These are phyloP conservation scores for Camponotus vicinus DNA, from an alignment of 1,140 invertebrate species.

Conservation along the genomic window DNA sequence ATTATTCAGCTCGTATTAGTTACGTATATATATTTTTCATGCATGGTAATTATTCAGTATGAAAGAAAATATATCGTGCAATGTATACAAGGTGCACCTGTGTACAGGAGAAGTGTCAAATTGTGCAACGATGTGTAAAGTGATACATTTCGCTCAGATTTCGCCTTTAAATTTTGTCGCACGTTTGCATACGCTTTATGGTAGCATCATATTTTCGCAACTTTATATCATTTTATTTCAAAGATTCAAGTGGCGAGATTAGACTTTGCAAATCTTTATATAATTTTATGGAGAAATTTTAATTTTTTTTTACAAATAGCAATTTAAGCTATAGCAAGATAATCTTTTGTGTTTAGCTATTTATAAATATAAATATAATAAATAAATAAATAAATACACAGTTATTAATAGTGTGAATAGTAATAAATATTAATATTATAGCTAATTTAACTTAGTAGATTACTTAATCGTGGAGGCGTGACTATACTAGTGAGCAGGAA, in stretches of 20 bases:
- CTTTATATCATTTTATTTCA: neutral
- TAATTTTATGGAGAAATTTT: neutral
- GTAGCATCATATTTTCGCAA: neutral
- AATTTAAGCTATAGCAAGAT: neutral
- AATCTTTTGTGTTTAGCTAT: too few relatives aligned
- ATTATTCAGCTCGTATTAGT: neutral
- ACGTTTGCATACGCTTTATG: neutral
- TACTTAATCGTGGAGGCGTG: neutral
- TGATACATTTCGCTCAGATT: neutral
- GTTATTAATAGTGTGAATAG: neutral
- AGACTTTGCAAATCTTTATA: neutral
- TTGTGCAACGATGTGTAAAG: neutral
- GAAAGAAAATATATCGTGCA: neutral
- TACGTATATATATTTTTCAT: neutral
- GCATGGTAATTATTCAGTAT: conserved; percentile 11
- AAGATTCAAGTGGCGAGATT: neutral
- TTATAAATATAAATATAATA: neutral
- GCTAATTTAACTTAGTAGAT: conserved; percentile 2
- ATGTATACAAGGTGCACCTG: conserved; percentile 4
- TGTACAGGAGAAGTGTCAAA: conserved; percentile 8
- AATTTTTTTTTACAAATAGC: neutral
- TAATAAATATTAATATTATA: neutral
- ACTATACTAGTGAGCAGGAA: conserved; percentile 9
- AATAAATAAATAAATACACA: neutral
- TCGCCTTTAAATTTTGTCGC: neutral